Evolutionary conservation across 2,113 vertebrate genomes (phyloP), one percentile per base, ranked within the genome.

Genomic region (Sceloporus undulatus): DNA sequence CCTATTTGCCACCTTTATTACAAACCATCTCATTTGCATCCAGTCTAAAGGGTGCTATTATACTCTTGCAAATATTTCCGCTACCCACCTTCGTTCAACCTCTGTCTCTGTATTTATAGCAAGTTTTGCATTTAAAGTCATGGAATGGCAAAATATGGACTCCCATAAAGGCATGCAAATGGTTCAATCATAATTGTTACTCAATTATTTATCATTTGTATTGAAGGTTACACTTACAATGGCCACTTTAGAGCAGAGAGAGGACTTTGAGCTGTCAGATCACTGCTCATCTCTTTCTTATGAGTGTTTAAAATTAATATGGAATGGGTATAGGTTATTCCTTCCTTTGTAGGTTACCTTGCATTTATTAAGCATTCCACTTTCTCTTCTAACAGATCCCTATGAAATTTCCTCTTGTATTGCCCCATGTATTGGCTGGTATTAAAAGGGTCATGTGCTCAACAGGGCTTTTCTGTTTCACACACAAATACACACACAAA

Each of bases 201-300:
- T 76, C 54, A 82, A 3, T 77, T 88, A 90, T 82, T 88, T 82
- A 29, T 66, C 56, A 25, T 75, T 78, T 59, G 86, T 90, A 54
- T 79, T 71, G 68, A 56, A 29, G 66, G 78, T 14, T 29, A 18
- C 38, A 23, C 83, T 18, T 62, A 76, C 73, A 74, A 92, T 9
- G 59, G 79, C 8, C 42, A 2, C 0, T 21, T 40, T 0, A 84
- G 34, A 59, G 2, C 1, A 25, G 79, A 34, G 19, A 86, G n/a
- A 14, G 82, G 76, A 85, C 68, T 38, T 19, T 29, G n/a, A 16
- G 19, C 2, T 18, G 3, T 21, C 25, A 88, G 0, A 23, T 66
- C 74, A 90, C 88, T 38, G 54, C 1, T 34, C 0, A 1, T 21
- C 27, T 79, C 65, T 66, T 85, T 56, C 77, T 85, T 78, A 19